Evolutionary conservation across 2,888 invertebrate species (phyloP), one percentile per base, ranked within the genome.

Genomic region (Malacosoma neustria): DNA sequence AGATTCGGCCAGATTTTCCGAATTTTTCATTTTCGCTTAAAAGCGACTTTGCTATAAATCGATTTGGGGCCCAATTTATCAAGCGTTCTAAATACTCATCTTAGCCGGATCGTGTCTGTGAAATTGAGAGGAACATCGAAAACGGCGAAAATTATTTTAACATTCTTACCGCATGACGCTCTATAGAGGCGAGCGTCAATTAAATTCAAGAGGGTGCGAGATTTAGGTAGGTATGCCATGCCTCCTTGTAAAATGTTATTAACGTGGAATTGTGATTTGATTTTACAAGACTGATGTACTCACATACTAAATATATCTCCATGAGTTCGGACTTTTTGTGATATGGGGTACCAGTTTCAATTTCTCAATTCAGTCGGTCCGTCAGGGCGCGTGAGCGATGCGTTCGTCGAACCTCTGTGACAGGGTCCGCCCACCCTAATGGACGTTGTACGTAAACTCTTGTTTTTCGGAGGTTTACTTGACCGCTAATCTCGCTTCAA

Each of bases 291-390:
- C 29, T 22, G 34, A 36, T 35, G 39, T 30, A 31, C 14, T 13
- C 32, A 38, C 14, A 32, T 38, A 37, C 29, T 39, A 36, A 22
- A 41, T 40, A 44, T 45, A 63, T 64, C 54, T 54, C 48, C 41
- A 40, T 44, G 48, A 51, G 45, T 44, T 41, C 39, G 55, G 50
- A 45, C 57, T 66, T 72, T 70, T 71, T 61, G 53, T 61, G 69
- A 71, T 71, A 64, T 22, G 9, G 59, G 57, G 48, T 58, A 63
- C 62, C 62, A 68, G 63, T 70, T 79, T 81, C 77, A 77, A 82
- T 82, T 82, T 82, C 73, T 72, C 77, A 76, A 76, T 69, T 73
- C 73, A 79, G 72, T 75, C 71, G 76, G 71, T 73, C 72, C 74
- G 80, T 81, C 79, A 64, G 60, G 51, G 51, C 66, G 65, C 49